These are phyloP conservation scores for Xiphydria camelus DNA, from an alignment of 2,888 invertebrate genomes.

Conservation along the genomic window DNA sequence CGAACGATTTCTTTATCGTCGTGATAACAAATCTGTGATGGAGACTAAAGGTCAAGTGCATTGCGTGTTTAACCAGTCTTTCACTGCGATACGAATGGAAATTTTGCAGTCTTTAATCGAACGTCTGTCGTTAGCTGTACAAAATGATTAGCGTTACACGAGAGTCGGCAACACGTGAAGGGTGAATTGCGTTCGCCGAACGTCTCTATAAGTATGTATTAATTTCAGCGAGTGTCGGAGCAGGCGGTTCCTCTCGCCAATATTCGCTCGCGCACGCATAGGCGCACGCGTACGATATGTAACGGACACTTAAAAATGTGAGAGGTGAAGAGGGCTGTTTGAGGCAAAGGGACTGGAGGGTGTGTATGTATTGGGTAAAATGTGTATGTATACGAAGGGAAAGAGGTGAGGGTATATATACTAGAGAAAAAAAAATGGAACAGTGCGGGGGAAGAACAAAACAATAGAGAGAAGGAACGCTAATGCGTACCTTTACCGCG, in stretches of 20 bases:
- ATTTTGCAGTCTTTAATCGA: conserved; percentile 4
- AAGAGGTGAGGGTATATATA: background rate
- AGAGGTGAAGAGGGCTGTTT: background rate
- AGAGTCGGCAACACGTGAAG: too few species aligned
- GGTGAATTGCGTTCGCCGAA: too few species aligned
- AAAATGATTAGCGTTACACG: background rate
- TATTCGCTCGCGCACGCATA: too few species aligned
- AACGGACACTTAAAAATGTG: background rate
- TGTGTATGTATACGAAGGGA: background rate
- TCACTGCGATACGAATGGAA: background rate
- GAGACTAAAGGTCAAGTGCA: too few species aligned
- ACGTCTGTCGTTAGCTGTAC: background rate
- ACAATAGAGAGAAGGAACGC: conserved; percentile 55
- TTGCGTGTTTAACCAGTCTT: too few species aligned
- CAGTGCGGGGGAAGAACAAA: conserved; percentile 14
- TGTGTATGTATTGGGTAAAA: background rate
- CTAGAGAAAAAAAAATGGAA: conserved; percentile 18
- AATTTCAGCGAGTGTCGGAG: too few species aligned
- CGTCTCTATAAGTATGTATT: too few species aligned
- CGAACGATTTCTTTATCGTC: too few species aligned
- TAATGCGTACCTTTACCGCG: conserved; percentile 80
- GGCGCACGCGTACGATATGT: background rate
- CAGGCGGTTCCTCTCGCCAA: too few species aligned
- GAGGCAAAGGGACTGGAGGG: background rate
- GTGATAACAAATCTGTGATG: too few species aligned